These are phyloP conservation scores for Acleris cristana DNA, from an alignment of 2,888 invertebrate species.

Conservation along the genomic window DNA sequence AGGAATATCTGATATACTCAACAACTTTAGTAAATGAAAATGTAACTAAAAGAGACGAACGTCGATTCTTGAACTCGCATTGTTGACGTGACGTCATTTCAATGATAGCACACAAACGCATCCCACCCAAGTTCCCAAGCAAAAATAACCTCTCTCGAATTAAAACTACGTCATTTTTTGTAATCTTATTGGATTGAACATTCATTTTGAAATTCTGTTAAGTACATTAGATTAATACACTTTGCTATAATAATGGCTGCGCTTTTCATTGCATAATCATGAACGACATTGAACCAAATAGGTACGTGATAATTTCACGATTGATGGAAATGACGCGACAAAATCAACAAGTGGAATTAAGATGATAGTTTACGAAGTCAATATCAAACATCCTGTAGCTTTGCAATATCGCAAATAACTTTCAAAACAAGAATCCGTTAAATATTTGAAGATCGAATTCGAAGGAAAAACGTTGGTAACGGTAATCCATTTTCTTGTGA, in stretches of 20 bases:
- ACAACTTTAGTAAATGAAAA: not conserved
- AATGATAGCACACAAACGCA: constrained; percentile 28
- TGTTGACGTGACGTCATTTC: constrained; percentile 30
- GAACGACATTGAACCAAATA: constrained; percentile 47
- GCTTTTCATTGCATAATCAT: constrained; percentile 50
- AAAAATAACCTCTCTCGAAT: constrained; percentile 29
- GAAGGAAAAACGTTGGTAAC: constrained; percentile 79
- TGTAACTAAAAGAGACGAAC: not conserved
- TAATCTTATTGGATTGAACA: constrained; percentile 8
- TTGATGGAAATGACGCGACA: constrained; percentile 26
- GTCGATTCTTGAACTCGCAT: constrained; percentile 1
- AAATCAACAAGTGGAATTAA: constrained; percentile 17
- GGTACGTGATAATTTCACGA: constrained; percentile 28
- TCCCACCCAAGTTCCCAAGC: constrained; percentile 15
- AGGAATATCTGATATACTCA: not conserved
- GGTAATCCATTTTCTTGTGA: constrained; percentile 43
- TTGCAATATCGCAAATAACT: constrained; percentile 40
- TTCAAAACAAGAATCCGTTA: constrained; percentile 77
- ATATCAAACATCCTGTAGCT: constrained; percentile 7
- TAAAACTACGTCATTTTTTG: not conserved
- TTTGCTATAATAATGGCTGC: constrained; percentile 23
- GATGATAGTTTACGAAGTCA: constrained; percentile 4
- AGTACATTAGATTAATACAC: not conserved
- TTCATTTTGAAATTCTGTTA: too few relatives aligned
- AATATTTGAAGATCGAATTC: constrained; percentile 79